These are phyloP conservation scores for Molossus molossus DNA, from an alignment of 2,797 vertebrate species.

Conservation along the genomic window DNA sequence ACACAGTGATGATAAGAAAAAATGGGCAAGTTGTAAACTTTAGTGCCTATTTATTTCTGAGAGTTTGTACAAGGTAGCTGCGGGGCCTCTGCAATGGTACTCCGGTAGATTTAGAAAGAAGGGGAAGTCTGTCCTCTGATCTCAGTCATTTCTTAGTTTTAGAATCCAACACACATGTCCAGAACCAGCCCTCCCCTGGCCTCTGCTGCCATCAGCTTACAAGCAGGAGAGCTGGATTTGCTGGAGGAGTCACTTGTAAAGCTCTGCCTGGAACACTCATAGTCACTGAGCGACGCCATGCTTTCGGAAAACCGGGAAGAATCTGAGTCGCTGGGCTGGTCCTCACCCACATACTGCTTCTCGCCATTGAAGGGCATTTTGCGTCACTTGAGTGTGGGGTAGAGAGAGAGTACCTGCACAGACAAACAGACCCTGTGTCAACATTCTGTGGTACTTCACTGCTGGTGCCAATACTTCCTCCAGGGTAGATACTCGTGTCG, in stretches of 20 bases:
- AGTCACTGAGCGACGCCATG: slow-evolving; percentile 92
- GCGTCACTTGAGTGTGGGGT: slow-evolving; percentile 78
- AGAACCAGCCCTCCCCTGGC: background rate
- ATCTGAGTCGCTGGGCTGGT: slow-evolving; percentile 94
- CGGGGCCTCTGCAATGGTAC: background rate
- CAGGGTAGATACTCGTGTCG: background rate
- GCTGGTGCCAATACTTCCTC: rapidly evolving
- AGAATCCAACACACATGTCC: background rate
- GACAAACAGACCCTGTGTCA: slow-evolving; percentile 69
- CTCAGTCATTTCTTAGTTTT: background rate
- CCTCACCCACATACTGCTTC: slow-evolving; percentile 91
- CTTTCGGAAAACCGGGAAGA: slow-evolving; percentile 93
- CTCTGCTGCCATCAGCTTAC: slow-evolving; percentile 89
- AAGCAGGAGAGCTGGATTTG: slow-evolving; percentile 95
- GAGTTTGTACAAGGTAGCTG: background rate
- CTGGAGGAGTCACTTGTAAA: slow-evolving; percentile 96
- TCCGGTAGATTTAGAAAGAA: background rate
- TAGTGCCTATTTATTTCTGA: background rate
- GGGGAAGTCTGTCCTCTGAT: background rate
- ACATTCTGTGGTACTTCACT: background rate
- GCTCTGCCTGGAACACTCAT: slow-evolving; percentile 94
- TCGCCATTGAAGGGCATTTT: slow-evolving; percentile 95
- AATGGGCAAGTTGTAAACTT: background rate
- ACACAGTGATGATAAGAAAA: slow-evolving; percentile 23
- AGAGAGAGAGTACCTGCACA: slow-evolving; percentile 81